Conservation (phyloP, 2,797 vertebrate species). For the Distichodus sexfasciatus region DNA sequence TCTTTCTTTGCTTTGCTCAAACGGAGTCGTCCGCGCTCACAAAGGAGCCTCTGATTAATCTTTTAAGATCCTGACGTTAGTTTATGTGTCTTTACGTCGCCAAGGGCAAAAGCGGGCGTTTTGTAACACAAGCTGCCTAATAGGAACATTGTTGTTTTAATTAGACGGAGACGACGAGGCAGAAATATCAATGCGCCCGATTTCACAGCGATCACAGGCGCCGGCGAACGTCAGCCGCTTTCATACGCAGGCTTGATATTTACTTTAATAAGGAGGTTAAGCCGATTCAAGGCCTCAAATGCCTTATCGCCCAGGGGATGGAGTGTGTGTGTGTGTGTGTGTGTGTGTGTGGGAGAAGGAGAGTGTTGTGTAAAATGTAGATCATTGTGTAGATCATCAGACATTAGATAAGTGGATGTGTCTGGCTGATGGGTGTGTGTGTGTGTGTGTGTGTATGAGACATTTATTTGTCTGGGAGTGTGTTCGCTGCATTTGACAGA, state of each 20-base stretch:
- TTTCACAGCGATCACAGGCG: slow-evolving; percentile 20
- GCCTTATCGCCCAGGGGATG: not conserved
- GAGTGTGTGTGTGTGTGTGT: slow-evolving; percentile 7
- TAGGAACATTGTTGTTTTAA: slow-evolving; percentile 34
- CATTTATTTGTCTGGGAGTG: no score
- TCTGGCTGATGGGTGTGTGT: not conserved
- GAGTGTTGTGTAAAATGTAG: no score
- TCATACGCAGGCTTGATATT: slow-evolving; percentile 44
- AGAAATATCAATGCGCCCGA: slow-evolving; percentile 20
- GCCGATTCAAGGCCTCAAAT: slow-evolving; percentile 6
- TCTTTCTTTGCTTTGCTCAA: slow-evolving; percentile 62
- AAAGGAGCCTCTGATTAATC: slow-evolving; percentile 51
- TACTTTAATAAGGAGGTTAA: slow-evolving; percentile 24
- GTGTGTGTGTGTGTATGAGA: not conserved
- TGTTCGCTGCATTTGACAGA: no score
- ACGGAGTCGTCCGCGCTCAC: slow-evolving; percentile 41
- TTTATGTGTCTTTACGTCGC: slow-evolving; percentile 47
- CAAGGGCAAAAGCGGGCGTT: slow-evolving; percentile 29
- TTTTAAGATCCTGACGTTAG: slow-evolving; percentile 54
- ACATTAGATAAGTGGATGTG: not conserved
- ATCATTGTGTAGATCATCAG: no score
- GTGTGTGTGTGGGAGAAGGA: no score
- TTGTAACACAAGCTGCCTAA: slow-evolving; percentile 38
- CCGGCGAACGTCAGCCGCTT: slow-evolving; percentile 34
- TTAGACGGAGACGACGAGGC: slow-evolving; percentile 27